Conservation (phyloP, 2,888 invertebrate genomes). For the Microplitis manilae region DNA sequence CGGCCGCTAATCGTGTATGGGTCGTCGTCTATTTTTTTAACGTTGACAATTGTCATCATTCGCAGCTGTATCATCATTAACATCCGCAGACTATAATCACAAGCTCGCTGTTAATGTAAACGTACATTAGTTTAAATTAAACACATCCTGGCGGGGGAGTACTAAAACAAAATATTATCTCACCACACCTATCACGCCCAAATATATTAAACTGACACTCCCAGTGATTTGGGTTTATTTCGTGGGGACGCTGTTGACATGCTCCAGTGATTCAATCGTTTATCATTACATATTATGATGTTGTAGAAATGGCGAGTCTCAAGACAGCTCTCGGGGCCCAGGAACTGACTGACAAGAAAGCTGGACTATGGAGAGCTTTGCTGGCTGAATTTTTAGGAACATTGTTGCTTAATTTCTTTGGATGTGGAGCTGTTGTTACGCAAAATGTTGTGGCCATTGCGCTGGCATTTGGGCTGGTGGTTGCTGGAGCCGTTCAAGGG, state of each 20-base stretch:
- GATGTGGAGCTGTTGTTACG: conserved; percentile 82
- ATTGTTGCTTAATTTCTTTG: conserved; percentile 89
- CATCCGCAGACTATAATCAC: background rate
- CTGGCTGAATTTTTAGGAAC: conserved; percentile 92
- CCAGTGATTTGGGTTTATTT: background rate
- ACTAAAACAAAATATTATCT: background rate
- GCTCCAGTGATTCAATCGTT: background rate
- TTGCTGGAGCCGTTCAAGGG: conserved; percentile 86
- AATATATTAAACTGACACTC: background rate
- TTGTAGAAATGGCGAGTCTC: conserved; percentile 75
- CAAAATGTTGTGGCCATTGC: conserved; percentile 81
- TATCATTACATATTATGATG: background rate
- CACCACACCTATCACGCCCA: background rate
- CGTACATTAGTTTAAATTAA: background rate
- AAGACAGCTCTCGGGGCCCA: conserved; percentile 79
- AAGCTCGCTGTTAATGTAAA: background rate
- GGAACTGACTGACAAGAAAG: conserved; percentile 80
- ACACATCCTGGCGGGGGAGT: background rate
- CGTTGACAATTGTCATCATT: background rate
- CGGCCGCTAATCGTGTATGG: conserved; percentile 58
- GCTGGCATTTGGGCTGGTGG: conserved; percentile 88
- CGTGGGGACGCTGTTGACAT: background rate
- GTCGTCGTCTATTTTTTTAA: conserved; percentile 5
- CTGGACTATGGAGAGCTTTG: conserved; percentile 84
- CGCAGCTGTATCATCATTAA: background rate